phyloP scores from a whole-genome alignment of 2,113 vertebrate species.

The Cyphomyrus discorhynchus region DNA sequence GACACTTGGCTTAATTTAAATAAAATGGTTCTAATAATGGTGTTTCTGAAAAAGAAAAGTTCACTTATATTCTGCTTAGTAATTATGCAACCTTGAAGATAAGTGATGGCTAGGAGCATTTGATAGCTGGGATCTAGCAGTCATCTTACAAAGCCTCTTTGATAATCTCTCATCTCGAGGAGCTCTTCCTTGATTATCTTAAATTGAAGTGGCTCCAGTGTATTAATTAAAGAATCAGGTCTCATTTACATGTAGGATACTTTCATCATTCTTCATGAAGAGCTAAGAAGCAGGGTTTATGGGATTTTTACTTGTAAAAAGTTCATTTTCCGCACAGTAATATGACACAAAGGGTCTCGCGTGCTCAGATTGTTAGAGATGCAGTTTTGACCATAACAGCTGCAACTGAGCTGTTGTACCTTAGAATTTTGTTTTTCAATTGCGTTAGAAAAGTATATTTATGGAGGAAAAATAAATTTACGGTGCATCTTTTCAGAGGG shows the following conservation, averaged over 20 bases:
- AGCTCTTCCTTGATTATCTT: constrained; percentile 52
- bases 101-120: constrained; percentile 51
- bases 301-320: neutral
- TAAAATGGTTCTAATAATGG: constrained; percentile 26
- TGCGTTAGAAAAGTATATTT: neutral
- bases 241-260: constrained; percentile 52
- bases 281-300: constrained; percentile 9
- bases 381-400: neutral
- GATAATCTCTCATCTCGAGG: constrained; percentile 59
- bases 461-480: neutral
- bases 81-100: constrained; percentile 48
- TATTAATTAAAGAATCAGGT: constrained; percentile 57
- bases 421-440: neutral
- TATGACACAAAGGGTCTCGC: neutral
- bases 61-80: constrained; percentile 43
- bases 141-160: constrained; percentile 46
- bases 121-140: constrained; percentile 53
- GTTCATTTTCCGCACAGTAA: neutral
- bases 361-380: neutral
- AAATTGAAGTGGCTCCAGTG: constrained; percentile 57
- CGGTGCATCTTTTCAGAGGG: neutral
- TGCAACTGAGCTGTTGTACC: neutral
- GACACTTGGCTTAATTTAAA: constrained; percentile 32
- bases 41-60: constrained; percentile 36
- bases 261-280: constrained; percentile 40